Evolutionary conservation across 2,113 vertebrate species (phyloP).

Genomic region (Addax nasomaculatus): DNA sequence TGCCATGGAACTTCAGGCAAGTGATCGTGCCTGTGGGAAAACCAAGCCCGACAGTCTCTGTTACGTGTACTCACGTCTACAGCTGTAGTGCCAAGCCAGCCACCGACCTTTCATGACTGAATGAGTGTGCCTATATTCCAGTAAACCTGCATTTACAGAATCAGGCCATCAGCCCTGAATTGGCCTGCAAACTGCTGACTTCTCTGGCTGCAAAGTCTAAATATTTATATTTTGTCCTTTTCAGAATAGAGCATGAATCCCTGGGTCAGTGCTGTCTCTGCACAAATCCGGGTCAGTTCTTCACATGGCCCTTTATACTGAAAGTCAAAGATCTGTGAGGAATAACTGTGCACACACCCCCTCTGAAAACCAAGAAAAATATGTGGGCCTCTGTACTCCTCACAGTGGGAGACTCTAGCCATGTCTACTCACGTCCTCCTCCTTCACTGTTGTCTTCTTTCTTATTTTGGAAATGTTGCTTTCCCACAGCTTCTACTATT

Average conservation of each 20-base stretch:
- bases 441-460: background rate
- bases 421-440: background rate
- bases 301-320: background rate
- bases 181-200: background rate
- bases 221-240: background rate
- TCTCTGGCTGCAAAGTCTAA: background rate
- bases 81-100: background rate
- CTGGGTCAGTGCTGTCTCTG: background rate
- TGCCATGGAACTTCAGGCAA: slow-evolving; percentile 93
- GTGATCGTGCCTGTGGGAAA: slow-evolving; percentile 87
- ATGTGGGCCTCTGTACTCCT: background rate
- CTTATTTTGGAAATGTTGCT: background rate
- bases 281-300: background rate
- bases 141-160: background rate
- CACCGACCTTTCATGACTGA: background rate
- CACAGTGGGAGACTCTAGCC: background rate
- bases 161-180: background rate
- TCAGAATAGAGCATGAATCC: background rate
- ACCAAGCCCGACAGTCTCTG: background rate
- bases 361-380: background rate
- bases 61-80: background rate
- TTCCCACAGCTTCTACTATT: background rate
- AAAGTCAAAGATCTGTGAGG: background rate
- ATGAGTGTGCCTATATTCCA: background rate
- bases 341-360: background rate